Evolutionary conservation across 2,888 invertebrate species (phyloP).

Genomic region (Cheilosia variabilis): DNA sequence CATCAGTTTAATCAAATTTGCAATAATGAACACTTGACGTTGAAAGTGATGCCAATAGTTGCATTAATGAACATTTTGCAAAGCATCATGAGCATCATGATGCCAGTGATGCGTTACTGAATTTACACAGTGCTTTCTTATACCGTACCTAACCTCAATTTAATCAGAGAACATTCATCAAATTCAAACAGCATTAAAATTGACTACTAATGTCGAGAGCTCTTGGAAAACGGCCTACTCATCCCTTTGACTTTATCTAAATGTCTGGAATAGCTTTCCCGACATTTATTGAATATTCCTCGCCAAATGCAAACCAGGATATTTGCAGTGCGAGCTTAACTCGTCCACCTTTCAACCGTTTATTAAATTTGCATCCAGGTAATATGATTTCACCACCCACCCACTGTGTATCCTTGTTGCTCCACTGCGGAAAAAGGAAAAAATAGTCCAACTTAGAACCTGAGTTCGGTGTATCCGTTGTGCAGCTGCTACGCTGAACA

Average conservation of each 20-base stretch:
- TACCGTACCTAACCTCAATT: too few relatives aligned
- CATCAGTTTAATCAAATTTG: too few relatives aligned
- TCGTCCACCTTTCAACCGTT: conserved; percentile 48
- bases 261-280: conserved; percentile 13
- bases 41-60: too few relatives aligned
- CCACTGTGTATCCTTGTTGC: conserved; percentile 18
- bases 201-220: too few relatives aligned
- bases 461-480: neutral
- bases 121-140: too few relatives aligned
- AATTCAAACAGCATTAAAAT: too few relatives aligned
- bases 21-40: too few relatives aligned
- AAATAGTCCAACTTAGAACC: neutral
- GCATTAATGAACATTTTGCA: too few relatives aligned
- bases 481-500: conserved; percentile 12
- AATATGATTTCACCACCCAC: conserved; percentile 13
- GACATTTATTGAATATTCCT: conserved; percentile 50
- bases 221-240: too few relatives aligned
- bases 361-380: conserved; percentile 30
- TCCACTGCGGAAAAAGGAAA: neutral
- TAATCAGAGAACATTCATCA: too few relatives aligned
- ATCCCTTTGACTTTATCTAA: neutral
- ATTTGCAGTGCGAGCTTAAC: conserved; percentile 14
- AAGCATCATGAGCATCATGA: too few relatives aligned
- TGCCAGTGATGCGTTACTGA: too few relatives aligned
- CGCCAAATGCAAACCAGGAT: conserved; percentile 26